Conservation (phyloP, 2,888 invertebrate genomes). For the Arctia plantaginis region DNA sequence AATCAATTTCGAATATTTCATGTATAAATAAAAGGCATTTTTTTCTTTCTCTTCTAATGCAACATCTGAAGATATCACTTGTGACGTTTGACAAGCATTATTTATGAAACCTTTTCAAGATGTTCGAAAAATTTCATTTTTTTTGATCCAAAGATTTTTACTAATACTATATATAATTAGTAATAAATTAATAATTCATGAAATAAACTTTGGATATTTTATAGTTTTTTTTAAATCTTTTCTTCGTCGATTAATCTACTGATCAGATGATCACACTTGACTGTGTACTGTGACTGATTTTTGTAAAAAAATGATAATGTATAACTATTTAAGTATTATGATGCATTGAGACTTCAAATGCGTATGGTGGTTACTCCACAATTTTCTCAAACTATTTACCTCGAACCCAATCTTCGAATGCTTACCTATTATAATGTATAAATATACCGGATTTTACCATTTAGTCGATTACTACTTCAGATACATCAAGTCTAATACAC, state of each 20-base stretch:
- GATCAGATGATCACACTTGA: neutral
- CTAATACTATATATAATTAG: too few relatives aligned
- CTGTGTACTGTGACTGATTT: neutral
- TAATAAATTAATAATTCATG: too few relatives aligned
- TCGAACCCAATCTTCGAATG: neutral
- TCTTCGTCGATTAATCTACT: neutral
- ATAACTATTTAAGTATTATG: neutral
- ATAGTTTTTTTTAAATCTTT: neutral
- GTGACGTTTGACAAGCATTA: neutral
- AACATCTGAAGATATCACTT: neutral
- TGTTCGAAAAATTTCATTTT: neutral
- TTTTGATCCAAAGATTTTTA: neutral
- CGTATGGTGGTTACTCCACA: neutral
- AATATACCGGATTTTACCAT: constrained; percentile 36
- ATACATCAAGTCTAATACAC: constrained; percentile 35
- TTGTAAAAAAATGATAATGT: neutral
- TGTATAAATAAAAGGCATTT: too few relatives aligned
- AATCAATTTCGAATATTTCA: neutral
- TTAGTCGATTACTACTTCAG: constrained; percentile 33
- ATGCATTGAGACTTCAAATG: neutral
- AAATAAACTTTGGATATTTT: neutral
- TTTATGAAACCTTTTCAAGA: neutral
- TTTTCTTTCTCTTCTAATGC: neutral
- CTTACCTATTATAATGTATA: constrained; percentile 7
- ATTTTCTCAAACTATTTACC: constrained; percentile 6